Evolutionary conservation across 37 sponge, comb jelly and placozoan species (phyloP).

Genomic region (Axinella damicornis): DNA sequence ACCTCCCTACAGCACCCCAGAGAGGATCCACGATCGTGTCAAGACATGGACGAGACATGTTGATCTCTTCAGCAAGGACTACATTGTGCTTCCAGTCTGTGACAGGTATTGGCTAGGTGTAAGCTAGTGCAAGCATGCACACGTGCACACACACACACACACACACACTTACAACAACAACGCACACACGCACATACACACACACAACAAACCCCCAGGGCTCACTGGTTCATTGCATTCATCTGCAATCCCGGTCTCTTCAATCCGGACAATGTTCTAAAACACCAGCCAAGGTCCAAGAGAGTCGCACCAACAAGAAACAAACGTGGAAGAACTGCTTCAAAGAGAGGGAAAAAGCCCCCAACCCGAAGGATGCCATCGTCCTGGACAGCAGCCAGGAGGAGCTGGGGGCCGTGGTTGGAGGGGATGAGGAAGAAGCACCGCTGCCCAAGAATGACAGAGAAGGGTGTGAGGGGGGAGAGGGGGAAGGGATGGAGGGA

Average conservation of each 20-base stretch:
- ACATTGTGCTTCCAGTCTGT: conserved; percentile 83
- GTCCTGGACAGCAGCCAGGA: background rate
- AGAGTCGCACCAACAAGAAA: background rate
- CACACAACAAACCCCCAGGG: conserved; percentile 8
- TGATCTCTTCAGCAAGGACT: conserved; percentile 85
- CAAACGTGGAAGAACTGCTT: background rate
- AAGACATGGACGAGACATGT: conserved; percentile 90
- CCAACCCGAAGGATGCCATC: background rate
- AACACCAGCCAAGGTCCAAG: background rate
- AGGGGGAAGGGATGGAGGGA: conserved; percentile 11
- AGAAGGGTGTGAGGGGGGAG: background rate
- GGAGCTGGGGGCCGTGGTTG: background rate
- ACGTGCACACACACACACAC: too few relatives aligned
- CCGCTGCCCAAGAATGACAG: background rate
- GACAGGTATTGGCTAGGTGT: conserved; percentile 27
- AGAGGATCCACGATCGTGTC: conserved; percentile 68
- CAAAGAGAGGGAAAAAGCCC: background rate
- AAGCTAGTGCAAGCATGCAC: background rate
- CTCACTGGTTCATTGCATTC: conserved; percentile 90
- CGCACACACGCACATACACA: too few relatives aligned
- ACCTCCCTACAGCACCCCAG: conserved; percentile 48
- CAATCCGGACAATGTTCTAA: conserved; percentile 29
- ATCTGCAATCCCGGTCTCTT: conserved; percentile 77
- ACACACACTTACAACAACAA: too few relatives aligned
- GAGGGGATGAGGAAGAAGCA: background rate